Percentiles rank a stretch among this genome's conserved stretches.
Conservation (phyloP, 1,140 invertebrate genomes). For the Nymphalis io region DNA sequence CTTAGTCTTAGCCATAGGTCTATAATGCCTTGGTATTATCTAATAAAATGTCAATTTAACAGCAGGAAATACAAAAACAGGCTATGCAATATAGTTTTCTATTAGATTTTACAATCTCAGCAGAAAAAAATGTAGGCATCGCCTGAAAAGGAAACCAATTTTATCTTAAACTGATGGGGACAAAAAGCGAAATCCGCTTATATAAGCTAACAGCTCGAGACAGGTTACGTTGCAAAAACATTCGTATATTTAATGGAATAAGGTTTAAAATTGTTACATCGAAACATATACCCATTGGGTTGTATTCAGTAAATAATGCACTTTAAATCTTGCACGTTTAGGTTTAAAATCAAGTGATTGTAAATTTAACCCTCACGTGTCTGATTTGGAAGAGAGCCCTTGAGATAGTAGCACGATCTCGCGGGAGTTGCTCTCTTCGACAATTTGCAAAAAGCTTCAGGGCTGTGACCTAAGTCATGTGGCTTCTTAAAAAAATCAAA, state of each 20-base stretch:
- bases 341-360: conserved; percentile 7
- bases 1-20: too few species aligned
- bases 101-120: neutral
- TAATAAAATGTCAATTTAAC: neutral
- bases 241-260: neutral
- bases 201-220: neutral
- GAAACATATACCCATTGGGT: neutral
- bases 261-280: neutral
- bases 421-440: conserved; percentile 42
- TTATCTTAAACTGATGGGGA: conserved; percentile 23
- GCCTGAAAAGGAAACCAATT: conserved; percentile 33
- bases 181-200: conserved; percentile 44
- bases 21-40: neutral
- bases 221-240: neutral
- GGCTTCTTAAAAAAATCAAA: neutral
- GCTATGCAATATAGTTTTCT: neutral
- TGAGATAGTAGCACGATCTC: conserved; percentile 44
- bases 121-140: conserved; percentile 11
- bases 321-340: conserved; percentile 6
- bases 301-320: neutral
- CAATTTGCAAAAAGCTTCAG: conserved; percentile 40
- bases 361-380: conserved; percentile 33
- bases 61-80: neutral
- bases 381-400: conserved; percentile 49
- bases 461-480: conserved; percentile 24